Evolutionary conservation across 2,888 invertebrate species (phyloP), one percentile per base, ranked within the genome.

Genomic region (Philaethria dido): DNA sequence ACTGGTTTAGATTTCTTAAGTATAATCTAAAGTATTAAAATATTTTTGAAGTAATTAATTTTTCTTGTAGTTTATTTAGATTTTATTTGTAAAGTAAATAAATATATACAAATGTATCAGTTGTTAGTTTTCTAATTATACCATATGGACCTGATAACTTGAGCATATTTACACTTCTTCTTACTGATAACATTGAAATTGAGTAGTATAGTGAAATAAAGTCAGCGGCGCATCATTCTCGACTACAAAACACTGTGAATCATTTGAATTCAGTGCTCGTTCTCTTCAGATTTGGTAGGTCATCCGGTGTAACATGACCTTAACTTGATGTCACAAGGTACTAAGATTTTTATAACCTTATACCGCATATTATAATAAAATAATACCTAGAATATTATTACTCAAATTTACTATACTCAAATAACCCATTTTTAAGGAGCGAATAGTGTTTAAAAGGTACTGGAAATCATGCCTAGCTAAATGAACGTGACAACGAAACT

Each of bases 251-350:
- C 73, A 70, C 63, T 72, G 72, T 69, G 73, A 68, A 69, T 71
- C 69, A 70, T 77, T 72, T 68, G 63, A 69, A 78, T 77, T 77
- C 79, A 62, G 61, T 45, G 52, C 75, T 73, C 77, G 77, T 70
- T 55, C 69, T 70, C 66, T 69, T 75, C 74, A 71, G 72, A 74
- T 78, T 78, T 75, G 77, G 79, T 73, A 69, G 75, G 75, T 76
- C 79, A 75, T 76, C 76, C 77, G 77, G 78, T 75, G 73, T 66
- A 68, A 57, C 67, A 42, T 62, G 77, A 77, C 77, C 78, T 78
- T 75, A 74, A 67, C 69, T 73, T 73, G 73, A 70, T 75, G 72
- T 76, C 68, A 73, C 77, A 70, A 64, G 54, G 47, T 65, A 50
- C 59, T 16, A 77, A 75, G 72, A 62, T 62, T 70, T 64, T 47